phyloP scores from a whole-genome alignment of 2,797 vertebrate genomes.

The Anguilla megastoma region DNA sequence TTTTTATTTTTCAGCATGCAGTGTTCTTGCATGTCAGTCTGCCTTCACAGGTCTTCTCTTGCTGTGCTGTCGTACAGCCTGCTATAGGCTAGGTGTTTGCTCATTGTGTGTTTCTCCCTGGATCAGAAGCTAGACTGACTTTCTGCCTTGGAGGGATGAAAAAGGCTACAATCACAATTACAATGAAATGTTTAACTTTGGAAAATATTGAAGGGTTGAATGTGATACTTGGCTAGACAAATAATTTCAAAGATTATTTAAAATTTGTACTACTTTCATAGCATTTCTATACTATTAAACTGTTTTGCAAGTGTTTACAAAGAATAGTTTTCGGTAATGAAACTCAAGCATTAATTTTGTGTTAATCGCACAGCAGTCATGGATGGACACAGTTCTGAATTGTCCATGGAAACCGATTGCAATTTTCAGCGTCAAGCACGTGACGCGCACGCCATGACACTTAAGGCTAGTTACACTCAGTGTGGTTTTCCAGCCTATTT shows the following conservation, averaged over 20 bases:
- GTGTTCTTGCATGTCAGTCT: neutral
- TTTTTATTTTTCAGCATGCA: neutral
- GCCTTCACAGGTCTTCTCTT: neutral
- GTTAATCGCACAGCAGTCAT: neutral
- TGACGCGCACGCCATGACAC: neutral
- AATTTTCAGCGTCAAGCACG: neutral
- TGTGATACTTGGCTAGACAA: no score
- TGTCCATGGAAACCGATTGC: constrained; percentile 2
- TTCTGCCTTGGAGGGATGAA: neutral
- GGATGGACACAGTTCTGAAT: neutral
- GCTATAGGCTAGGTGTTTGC: neutral
- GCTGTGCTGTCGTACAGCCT: neutral
- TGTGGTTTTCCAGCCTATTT: neutral
- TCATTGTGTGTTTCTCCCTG: neutral
- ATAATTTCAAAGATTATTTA: no score
- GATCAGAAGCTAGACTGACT: neutral
- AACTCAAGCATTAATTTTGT: neutral
- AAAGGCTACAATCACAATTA: neutral
- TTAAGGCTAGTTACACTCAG: neutral
- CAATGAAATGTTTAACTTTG: neutral
- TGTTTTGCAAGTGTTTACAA: neutral
- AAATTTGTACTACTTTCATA: no score
- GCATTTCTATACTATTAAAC: no score
- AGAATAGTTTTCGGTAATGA: neutral
- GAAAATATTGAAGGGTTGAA: neutral